phyloP scores from a whole-genome alignment of 1,140 invertebrate species.

The Pseudomyrmex pallidus region DNA sequence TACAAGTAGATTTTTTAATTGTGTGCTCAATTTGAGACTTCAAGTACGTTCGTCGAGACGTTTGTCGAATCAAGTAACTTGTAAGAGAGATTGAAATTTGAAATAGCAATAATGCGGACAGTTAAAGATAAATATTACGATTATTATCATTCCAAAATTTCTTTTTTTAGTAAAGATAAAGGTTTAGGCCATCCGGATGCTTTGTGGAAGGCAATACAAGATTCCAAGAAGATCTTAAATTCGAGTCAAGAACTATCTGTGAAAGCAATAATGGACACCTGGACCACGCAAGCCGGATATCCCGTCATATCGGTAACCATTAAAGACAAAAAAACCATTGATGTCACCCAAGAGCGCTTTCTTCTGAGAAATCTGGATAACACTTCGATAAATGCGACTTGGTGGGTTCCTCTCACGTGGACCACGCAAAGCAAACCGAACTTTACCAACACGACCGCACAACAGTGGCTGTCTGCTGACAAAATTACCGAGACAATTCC shows the following conservation, averaged over 20 bases:
- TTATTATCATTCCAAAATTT: neutral
- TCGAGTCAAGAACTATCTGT: conserved; percentile 76
- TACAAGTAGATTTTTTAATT: too few species aligned
- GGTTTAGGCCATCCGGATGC: conserved; percentile 86
- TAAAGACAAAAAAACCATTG: conserved; percentile 78
- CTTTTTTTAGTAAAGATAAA: conserved; percentile 1
- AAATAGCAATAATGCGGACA: neutral
- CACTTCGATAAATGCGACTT: conserved; percentile 74
- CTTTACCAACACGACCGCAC: conserved; percentile 86
- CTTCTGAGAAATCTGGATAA: conserved; percentile 81
- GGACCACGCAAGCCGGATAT: conserved; percentile 91
- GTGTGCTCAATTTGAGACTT: too few species aligned
- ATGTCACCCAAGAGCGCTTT: conserved; percentile 85
- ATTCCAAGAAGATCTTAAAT: conserved; percentile 78
- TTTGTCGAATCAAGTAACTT: neutral
- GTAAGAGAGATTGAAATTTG: neutral
- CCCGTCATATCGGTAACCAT: conserved; percentile 88
- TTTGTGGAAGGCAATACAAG: conserved; percentile 87
- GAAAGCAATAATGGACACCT: conserved; percentile 88
- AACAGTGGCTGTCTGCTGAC: conserved; percentile 80
- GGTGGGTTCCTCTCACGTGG: conserved; percentile 88
- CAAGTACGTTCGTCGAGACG: too few species aligned
- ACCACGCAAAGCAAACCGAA: conserved; percentile 83
- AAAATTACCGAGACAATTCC: conserved; percentile 65
- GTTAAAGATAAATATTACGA: neutral